Conservation (phyloP, 53 echinoderm and acorn worm species). For the Patiria pectinifera region DNA sequence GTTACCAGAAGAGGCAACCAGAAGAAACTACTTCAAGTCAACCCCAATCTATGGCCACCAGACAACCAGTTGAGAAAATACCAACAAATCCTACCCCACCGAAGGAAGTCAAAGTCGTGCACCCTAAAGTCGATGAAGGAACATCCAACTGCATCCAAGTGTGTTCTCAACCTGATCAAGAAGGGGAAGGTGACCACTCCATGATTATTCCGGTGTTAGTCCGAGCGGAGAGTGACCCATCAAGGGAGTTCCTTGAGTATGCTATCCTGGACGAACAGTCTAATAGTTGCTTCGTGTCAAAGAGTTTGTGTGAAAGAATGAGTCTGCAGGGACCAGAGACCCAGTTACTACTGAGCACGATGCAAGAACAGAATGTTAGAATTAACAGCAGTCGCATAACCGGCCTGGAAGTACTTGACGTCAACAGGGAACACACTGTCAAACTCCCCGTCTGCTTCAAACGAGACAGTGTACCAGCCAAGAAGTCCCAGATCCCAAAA, state of each 20-base stretch:
- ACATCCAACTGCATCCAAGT: slow-evolving; percentile 1
- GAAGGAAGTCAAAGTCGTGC: background rate
- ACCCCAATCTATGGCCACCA: too few species aligned
- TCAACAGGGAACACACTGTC: background rate
- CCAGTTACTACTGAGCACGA: too few species aligned
- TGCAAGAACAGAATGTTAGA: too few species aligned
- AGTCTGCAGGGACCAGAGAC: slow-evolving; percentile 28
- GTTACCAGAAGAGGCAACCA: background rate
- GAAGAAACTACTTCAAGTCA: background rate
- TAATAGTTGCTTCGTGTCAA: too few species aligned
- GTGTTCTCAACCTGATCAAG: slow-evolving; percentile 5
- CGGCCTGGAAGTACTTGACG: background rate
- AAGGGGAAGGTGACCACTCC: slow-evolving; percentile 41
- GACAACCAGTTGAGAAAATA: background rate
- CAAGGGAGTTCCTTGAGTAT: slow-evolving; percentile 35
- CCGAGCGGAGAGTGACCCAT: background rate
- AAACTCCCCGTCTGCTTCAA: background rate
- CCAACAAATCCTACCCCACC: background rate
- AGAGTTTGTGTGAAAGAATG: slow-evolving; percentile 2
- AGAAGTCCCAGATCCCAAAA: background rate
- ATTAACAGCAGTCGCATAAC: background rate
- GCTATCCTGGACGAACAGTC: slow-evolving; percentile 57
- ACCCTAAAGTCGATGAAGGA: too few species aligned
- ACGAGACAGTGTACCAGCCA: too few species aligned
- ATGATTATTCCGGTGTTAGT: slow-evolving; percentile 66